Conservation (phyloP, 2,797 vertebrate species). For the Heterohyrax brucei region DNA sequence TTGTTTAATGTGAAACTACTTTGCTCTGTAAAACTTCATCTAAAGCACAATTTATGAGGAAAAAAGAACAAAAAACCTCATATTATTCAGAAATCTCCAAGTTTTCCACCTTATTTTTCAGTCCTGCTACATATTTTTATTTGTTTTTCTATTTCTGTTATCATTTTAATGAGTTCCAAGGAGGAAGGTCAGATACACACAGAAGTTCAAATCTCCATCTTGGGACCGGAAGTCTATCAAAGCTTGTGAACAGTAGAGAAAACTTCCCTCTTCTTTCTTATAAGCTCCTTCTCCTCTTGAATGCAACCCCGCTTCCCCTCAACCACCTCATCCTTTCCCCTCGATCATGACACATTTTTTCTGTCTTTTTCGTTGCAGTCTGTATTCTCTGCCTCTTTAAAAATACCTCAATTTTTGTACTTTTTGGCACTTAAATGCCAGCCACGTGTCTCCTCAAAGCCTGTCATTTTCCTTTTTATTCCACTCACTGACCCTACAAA, state of each 20-base stretch:
- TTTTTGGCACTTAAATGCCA: constrained; percentile 78
- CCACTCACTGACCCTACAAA: constrained; percentile 83
- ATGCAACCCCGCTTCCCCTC: too few relatives aligned
- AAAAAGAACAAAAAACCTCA: background rate
- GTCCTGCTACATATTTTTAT: background rate
- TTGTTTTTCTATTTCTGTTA: background rate
- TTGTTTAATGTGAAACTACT: too few relatives aligned
- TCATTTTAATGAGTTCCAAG: background rate
- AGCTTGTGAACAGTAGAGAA: background rate
- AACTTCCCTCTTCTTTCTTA: rapidly evolving
- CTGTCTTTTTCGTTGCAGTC: background rate
- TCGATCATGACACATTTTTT: background rate
- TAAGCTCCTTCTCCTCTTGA: background rate
- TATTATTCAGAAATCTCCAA: background rate
- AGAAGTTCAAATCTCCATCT: background rate
- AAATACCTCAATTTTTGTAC: constrained; percentile 54
- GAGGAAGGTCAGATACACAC: background rate
- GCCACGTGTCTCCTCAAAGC: constrained; percentile 68
- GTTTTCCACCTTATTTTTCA: background rate
- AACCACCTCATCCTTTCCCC: background rate
- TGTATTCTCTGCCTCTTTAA: constrained; percentile 38
- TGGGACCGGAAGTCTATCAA: background rate
- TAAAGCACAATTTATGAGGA: too few relatives aligned
- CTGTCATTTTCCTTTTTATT: constrained; percentile 83
- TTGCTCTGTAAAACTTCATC: too few relatives aligned